Base-by-base conservation (phyloP, 1,140 invertebrate species). In the Cephus cinctus region DNA sequence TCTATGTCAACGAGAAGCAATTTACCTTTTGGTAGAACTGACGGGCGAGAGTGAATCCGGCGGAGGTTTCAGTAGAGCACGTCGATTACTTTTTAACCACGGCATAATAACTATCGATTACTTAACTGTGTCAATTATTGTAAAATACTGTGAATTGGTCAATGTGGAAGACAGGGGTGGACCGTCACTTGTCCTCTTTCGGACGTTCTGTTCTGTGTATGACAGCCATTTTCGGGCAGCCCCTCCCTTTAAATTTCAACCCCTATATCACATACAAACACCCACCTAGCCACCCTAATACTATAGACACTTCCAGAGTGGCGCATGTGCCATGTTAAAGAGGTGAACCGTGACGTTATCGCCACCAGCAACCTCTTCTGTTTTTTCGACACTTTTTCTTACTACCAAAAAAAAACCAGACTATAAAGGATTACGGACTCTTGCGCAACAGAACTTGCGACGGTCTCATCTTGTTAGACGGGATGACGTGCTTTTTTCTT, bases 191-290 rank as follows among this genome's bases (percentile, higher is more conserved):
- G 65, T 53, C 57, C 62, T 57, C 58, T 52, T 62, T 54, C 52
- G 47, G 53, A 65, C 56, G 52, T 59, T 51, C 57, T 59, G 59
- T 62, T 54, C 61, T 51, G 59, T 64, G 59, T 41, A 55, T 64
- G 63, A 60, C 65, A 63, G 65, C 66, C 66, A 69, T 69, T 69
- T 69, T 65, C 57, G 57, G 56, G 52, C 53, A 67, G 66, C 66
- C 66, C 66, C 66, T 69, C 66, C 66, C 66, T 69, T 68, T 59
- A 63, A 64, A 56, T 57, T 67, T 52, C 60, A 57, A 55, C 54
- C 53, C 56, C 50, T 54, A 52, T 43, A 42, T 14, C 45, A 52
- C 47, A 59, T 39, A 48, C 45, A 52, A 23, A 32, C 30, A n/a
- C 14, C 15, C 15, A 59, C 27, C 27, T 36, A 36, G 9, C 14